Evolutionary conservation across 2,888 invertebrate genomes (phyloP), one percentile per base, ranked within the genome.

Genomic region (Bruchidius siliquastri): DNA sequence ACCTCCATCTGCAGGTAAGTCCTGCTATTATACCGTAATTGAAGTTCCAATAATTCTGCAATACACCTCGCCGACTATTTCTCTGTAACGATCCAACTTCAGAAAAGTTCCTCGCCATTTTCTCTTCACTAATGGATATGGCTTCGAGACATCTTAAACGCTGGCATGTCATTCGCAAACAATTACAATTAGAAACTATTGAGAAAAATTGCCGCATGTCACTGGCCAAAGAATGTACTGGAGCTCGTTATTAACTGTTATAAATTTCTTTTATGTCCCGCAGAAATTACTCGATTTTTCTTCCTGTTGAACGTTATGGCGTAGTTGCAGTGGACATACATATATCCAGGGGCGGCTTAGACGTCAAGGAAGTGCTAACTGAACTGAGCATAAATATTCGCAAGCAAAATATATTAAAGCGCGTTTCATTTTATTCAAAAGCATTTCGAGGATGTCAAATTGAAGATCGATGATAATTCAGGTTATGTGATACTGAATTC

Each of bases 221-320:
- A 49, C 49, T 13, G 49, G 49, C 49, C 49, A 18, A 49, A 49
- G 13, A 49, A 49, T 49, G 49, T 18, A 49, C 49, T 49, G 49
- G 0, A 13, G 49, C 49, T 13, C 49, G 49, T 49, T 49, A 49
- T 49, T 49, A 49, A 49, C 49, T 49, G 49, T 49, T 49, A 69
- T 26, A 69, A 69, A 69, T 69, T 22, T 69, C 69, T 26, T 69
- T 69, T 69, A 26, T 26, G 69, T 69, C 22, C 69, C 21, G 69
- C 69, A 26, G 69, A 21, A 20, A 22, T 69, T 69, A 49, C 49
- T 49, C 49, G 49, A 49, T 49, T 49, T 49, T 49, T 49, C 49
- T 49, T 49, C 49, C 13, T 8, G 49, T 13, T 49, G 18, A 49
- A 49, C 49, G 49, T 4, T 49, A 13, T 13, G 18, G 49, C 49